Evolutionary conservation across 2,797 vertebrate genomes (phyloP), one percentile per base, ranked within the genome.

Genomic region (Neopelma chrysocephalum): DNA sequence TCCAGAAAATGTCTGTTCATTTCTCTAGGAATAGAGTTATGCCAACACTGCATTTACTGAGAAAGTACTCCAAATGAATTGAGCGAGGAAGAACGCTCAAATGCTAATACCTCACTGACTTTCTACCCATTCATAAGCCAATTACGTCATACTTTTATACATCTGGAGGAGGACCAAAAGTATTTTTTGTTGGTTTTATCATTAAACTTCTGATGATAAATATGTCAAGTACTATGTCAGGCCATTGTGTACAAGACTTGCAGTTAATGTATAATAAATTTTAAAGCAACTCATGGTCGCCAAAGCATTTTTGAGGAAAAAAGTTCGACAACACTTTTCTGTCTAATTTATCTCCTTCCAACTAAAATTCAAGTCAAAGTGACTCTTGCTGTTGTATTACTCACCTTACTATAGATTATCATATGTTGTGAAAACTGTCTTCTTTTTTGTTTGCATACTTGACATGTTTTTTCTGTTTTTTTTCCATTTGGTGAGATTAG

Each of bases 221-320:
- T 1, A 3, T 83, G 17, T 54, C 76, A 85, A 93, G 42, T 79
- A 77, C 32, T 54, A 32, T 68, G 27, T 73, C 64, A 78, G 45
- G 51, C 66, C 81, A 81, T 47, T 73, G n/a, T 50, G 34, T 71
- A 62, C 11, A 76, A 81, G 21, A 81, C 43, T 83, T 17, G 1
- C 23, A 82, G 68, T 84, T 89, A 89, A 57, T 64, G 25, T 89
- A 34, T 87, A 93, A 96, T 92, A 96, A 87, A 92, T 93, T 94
- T 96, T 89, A 71, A 90, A 88, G 69, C 34, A 76, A 90, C 85
- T 82, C 5, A 11, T 53, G n/a, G 47, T 51, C 11, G 26, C 20
- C 45, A 83, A 58, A 45, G 31, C 3, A 9, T 89, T 54, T 75
- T 51, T 82, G 32, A 71, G 40, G 31, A 62, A 53, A 53, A 61